A percentile compares a stretch with the other conserved stretches of the same genome.
Evolutionary conservation across 2,797 vertebrate species (phyloP).

Genomic region (Apogon hyalosoma): DNA sequence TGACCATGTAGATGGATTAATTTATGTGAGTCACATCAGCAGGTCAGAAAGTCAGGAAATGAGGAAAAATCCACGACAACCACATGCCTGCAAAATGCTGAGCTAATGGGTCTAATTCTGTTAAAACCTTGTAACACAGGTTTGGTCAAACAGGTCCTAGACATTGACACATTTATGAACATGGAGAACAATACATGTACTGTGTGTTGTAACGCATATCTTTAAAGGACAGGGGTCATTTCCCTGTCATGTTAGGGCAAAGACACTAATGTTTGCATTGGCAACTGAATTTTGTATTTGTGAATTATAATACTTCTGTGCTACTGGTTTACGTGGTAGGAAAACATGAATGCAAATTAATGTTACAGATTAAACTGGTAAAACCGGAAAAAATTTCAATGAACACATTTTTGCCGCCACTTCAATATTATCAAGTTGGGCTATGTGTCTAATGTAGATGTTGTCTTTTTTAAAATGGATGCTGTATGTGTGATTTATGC

Average conservation of each 20-base stretch:
- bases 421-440: no score
- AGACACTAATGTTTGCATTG: not conserved
- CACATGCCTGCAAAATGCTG: no score
- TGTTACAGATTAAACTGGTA: not conserved
- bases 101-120: not conserved
- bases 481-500: not conserved
- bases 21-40: no score
- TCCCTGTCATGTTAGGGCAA: not conserved
- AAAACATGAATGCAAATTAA: not conserved
- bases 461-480: no score
- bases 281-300: not conserved
- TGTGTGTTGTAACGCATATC: not conserved
- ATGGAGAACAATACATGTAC: not conserved
- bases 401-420: no score
- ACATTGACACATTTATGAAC: not conserved
- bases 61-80: no score
- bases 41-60: no score
- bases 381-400: no score
- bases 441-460: no score
- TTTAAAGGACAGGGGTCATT: not conserved
- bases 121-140: not conserved
- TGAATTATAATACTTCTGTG: not conserved
- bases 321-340: not conserved
- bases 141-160: conserved; percentile 17
- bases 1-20: no score